Base-by-base conservation (phyloP, 2,888 invertebrate genomes). In the Drosophila lutescens region DNA sequence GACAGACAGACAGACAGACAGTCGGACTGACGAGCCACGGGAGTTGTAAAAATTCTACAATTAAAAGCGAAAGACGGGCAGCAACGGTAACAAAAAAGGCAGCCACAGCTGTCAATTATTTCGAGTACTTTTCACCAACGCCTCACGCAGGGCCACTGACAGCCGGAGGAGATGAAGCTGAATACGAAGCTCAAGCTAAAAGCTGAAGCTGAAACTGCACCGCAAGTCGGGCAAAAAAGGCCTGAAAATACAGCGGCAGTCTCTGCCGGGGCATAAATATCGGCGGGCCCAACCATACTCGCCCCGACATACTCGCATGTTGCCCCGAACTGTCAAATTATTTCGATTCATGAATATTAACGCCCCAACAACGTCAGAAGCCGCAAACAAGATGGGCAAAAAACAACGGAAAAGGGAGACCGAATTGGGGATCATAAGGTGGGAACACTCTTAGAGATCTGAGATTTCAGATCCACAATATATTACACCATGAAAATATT, bases 101-200 rank as follows among this genome's bases (percentile, higher is more conserved):
- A 83, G 86, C 89, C 81, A 88, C 85, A 86, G 85, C 85, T 86
- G 85, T 89, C 89, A 86, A 86, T 86, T 89, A 89, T 86, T 86
- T 86, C 85, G 89, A 89, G 89, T 86, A 89, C 85, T 85, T 85
- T 85, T 89, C 89, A 89, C 89, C 85, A 89, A 89, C 87, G 89
- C 89, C 88, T 88, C 89, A 86, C 82, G 82, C 82, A 89, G 82
- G 20, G 84, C 62, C 88, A 63, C 63, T 73, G 55, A 36, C 59
- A 43, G 38, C 62, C 55, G 38, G 20, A 55, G 58, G 15, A 53
- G 58, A 15, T 5, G 55, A 17, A 10, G 58, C 32, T 9, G 55
- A 17, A 15, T 20, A 20, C 3, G 20, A 26, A 43, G 9, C 43
- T 20, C 12, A 20, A 71, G 66, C 51, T 13, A 20, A 17, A 55